phyloP scores from a whole-genome alignment of 2,113 vertebrate genomes.

The Thymallus thymallus region DNA sequence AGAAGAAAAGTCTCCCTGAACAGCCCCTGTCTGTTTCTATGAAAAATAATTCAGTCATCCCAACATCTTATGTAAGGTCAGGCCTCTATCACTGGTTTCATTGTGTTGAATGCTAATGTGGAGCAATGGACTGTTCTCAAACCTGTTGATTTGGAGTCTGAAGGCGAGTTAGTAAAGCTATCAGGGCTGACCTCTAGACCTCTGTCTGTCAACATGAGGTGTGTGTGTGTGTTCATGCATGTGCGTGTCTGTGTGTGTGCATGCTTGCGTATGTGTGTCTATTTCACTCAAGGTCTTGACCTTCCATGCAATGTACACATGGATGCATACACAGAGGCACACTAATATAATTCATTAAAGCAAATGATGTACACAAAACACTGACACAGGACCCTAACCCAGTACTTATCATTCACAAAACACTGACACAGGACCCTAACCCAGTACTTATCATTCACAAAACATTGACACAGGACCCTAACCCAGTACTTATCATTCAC shows the following conservation, averaged over 20 bases:
- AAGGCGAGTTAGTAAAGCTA: not conserved
- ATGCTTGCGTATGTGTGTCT: conserved; percentile 9
- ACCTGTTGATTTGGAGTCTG: not conserved
- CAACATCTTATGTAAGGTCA: not conserved
- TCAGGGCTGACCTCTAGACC: not conserved
- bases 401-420: not conserved
- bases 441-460: not conserved
- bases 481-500: not conserved
- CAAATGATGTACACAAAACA: not conserved
- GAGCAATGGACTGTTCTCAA: not conserved
- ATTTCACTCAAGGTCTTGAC: not conserved
- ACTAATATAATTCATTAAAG: not conserved
- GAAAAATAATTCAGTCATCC: not conserved
- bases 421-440: not conserved
- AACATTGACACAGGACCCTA: not conserved
- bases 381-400: not conserved
- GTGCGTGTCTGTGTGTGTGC: conserved; percentile 6
- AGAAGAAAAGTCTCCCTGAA: not conserved
- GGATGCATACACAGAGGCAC: not conserved
- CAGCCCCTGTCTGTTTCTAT: not conserved
- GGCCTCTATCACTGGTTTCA: not conserved
- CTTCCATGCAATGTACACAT: not conserved
- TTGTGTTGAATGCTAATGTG: not conserved
- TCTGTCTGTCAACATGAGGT: conserved; percentile 11
- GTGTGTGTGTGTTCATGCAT: not conserved